Conservation (phyloP, 2,113 vertebrate species). For the Sakesphorus luctuosus region DNA sequence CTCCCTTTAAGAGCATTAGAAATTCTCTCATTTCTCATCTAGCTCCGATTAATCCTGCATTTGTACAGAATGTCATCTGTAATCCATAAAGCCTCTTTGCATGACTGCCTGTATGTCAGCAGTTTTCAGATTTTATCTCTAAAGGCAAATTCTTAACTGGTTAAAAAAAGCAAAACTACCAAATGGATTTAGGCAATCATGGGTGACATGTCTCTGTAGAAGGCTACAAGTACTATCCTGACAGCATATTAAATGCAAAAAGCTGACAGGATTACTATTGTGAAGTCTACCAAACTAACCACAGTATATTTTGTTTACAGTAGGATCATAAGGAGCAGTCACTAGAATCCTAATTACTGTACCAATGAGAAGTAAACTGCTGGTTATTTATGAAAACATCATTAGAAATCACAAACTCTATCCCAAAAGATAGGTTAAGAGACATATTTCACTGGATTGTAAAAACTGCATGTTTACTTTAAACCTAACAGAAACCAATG, state of each 20-base stretch:
- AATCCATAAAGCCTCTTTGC: slow-evolving; percentile 31
- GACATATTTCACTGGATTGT: background rate
- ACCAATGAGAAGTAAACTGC: background rate
- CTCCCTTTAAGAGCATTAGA: background rate
- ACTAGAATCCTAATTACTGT: background rate
- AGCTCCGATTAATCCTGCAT: background rate
- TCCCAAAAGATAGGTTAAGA: background rate
- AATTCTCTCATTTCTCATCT: background rate
- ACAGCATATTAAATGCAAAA: slow-evolving; percentile 1
- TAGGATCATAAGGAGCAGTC: background rate
- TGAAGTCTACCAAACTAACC: slow-evolving; percentile 14
- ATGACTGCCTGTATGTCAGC: background rate
- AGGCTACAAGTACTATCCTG: slow-evolving; percentile 4
- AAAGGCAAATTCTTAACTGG: background rate
- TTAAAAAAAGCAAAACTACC: background rate
- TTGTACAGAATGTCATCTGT: background rate
- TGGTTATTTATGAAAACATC: background rate
- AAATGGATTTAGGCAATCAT: background rate
- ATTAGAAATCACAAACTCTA: background rate
- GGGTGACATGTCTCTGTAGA: background rate
- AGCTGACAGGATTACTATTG: slow-evolving; percentile 28
- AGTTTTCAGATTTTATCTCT: slow-evolving; percentile 25
- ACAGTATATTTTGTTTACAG: slow-evolving; percentile 3
- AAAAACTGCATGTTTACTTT: background rate
- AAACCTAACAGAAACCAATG: background rate